Conservation (phyloP, 2,888 invertebrate species). For the Conchocele bisecta region DNA sequence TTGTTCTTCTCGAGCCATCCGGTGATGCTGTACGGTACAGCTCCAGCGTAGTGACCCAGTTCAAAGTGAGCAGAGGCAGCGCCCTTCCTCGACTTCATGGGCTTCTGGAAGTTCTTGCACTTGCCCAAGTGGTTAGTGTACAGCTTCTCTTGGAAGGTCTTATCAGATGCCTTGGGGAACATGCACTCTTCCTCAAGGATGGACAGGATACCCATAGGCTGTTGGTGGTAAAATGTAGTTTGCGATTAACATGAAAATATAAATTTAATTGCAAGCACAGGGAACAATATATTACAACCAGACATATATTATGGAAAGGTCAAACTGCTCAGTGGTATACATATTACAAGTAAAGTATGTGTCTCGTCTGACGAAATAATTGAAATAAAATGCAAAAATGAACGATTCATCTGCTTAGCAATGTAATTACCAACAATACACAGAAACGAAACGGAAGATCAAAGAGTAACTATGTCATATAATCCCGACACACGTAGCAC, state of each 20-base stretch:
- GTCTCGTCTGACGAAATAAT: too few relatives aligned
- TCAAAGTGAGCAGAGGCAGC: slow-evolving; percentile 99
- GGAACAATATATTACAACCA: too few relatives aligned
- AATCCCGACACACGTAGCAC: too few relatives aligned
- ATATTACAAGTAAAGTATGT: too few relatives aligned
- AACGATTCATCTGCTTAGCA: too few relatives aligned
- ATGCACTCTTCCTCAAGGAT: slow-evolving; percentile 99
- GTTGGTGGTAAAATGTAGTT: too few relatives aligned
- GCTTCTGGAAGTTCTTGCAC: slow-evolving; percentile 82
- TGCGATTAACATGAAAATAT: too few relatives aligned
- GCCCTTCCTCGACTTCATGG: slow-evolving; percentile 93
- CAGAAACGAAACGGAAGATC: too few relatives aligned
- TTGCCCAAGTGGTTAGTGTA: slow-evolving; percentile 99
- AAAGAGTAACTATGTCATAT: too few relatives aligned
- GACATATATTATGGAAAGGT: neutral
- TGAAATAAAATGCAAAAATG: too few relatives aligned
- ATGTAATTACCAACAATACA: too few relatives aligned
- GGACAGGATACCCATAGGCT: slow-evolving; percentile 99
- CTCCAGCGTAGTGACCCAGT: slow-evolving; percentile 99
- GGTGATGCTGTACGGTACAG: slow-evolving; percentile 98
- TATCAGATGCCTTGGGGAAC: slow-evolving; percentile 99
- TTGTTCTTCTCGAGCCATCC: slow-evolving; percentile 99
- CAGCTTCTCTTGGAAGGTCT: slow-evolving; percentile 99
- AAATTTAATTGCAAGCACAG: neutral
- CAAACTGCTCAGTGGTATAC: neutral